These are phyloP conservation scores for Hexactinellida sp. DNA, from an alignment of 37 sponge, comb jelly and placozoan species.

Conservation along the genomic window DNA sequence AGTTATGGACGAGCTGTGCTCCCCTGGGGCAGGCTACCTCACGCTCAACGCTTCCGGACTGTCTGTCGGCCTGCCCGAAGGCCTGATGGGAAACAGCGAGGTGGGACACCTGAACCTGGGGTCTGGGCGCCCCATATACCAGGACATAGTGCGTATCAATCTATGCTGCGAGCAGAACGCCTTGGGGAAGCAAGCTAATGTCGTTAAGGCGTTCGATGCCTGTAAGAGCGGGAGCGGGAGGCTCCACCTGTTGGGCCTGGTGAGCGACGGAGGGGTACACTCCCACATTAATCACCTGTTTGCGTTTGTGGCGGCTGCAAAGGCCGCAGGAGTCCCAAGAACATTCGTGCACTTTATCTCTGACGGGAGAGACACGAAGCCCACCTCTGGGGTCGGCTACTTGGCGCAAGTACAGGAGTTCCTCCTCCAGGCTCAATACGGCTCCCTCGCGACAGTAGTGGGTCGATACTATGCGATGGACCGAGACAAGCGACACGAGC, in stretches of 20 bases:
- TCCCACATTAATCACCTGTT: conserved; percentile 77
- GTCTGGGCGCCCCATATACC: conserved; percentile 68
- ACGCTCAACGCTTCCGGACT: conserved; percentile 77
- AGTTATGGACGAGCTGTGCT: conserved; percentile 71
- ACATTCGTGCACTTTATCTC: conserved; percentile 87
- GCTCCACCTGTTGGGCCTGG: conserved; percentile 69
- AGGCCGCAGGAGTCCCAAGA: conserved; percentile 47
- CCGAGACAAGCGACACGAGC: conserved; percentile 86
- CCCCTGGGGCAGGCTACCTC: conserved; percentile 22
- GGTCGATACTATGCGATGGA: conserved; percentile 99
- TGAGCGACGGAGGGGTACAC: conserved; percentile 95
- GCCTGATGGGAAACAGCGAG: conserved; percentile 97
- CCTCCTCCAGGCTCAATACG: conserved; percentile 41
- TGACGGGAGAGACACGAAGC: conserved; percentile 90
- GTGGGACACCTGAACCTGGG: conserved; percentile 94
- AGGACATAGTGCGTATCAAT: conserved; percentile 89
- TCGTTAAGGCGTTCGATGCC: conserved; percentile 45
- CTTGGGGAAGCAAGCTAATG: conserved; percentile 27
- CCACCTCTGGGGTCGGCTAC: conserved; percentile 68
- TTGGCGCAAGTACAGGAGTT: conserved; percentile 39
- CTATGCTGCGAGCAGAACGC: conserved; percentile 36
- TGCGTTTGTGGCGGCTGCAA: conserved; percentile 63
- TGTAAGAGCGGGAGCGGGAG: conserved; percentile 60
- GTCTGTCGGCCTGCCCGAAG: conserved; percentile 81
- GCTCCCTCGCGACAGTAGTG: conserved; percentile 65